Evolutionary conservation across 2,797 vertebrate species (phyloP), one percentile per base, ranked within the genome.

Genomic region (Chelon labrosus): DNA sequence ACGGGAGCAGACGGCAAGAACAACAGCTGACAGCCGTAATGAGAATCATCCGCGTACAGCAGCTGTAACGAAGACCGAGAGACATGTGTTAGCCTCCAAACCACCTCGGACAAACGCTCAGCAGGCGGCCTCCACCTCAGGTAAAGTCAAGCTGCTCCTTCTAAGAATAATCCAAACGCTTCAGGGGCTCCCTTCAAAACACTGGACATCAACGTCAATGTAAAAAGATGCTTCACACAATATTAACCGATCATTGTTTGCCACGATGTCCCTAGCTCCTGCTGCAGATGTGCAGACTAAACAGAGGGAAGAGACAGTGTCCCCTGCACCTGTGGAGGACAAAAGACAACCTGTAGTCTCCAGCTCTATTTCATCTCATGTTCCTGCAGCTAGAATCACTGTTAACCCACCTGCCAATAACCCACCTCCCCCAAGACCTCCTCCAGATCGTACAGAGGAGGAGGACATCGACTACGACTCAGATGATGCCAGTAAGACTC

Each of bases 381-480:
- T 55, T n/a, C 51, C 81, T 3, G 57, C 79, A 5, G 10, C 80
- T 52, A 76, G 61, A 65, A 19, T 13, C 0, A 31, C 79, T 39
- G 73, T 51, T 7, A 81, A 91, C n/a, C 90, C 94, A 4, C 65
- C 64, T 0, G 77, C 73, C 14, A 79, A 81, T 20, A 93, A 85
- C 44, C 17, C 25, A 12, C 77, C 92, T 47, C 84, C 89, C 0
- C 55, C 79, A 0, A 84, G 76, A 0, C 87, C 89, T 0, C 50
- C 88, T 0, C 85, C 89, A 0, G 38, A 75, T 0, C 80, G 71
- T 0, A 78, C 88, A 0, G 92, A 94, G 31, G 95, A 97, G 0
- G 94, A 96, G 12, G 96, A 97, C 75, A 94, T 95, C 62, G 96
- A 96, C 88, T 97, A 97, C 0, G 97, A 98, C 80, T 99, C 97